Conservation (phyloP, 2,113 vertebrate genomes). For the Puffinus mauretanicus region DNA sequence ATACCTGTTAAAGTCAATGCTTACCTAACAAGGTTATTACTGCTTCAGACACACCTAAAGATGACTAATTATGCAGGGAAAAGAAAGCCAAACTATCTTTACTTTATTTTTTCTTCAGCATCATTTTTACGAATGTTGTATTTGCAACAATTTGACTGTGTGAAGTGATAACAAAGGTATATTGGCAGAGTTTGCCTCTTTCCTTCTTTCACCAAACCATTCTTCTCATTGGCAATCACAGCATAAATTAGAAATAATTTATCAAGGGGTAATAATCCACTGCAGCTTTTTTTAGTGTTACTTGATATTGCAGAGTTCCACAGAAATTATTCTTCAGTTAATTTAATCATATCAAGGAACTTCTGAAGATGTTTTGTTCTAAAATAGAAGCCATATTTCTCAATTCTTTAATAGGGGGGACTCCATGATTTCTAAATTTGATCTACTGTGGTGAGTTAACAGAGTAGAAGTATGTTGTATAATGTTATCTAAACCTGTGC, state of each 20-base stretch:
- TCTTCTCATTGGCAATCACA: background rate
- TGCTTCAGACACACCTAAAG: background rate
- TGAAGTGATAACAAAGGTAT: background rate
- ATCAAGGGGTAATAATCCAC: background rate
- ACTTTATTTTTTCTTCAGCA: background rate
- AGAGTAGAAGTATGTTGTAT: conserved; percentile 14
- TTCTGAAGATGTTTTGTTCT: background rate
- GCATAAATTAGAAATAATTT: background rate
- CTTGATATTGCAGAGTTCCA: background rate
- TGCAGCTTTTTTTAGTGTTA: background rate
- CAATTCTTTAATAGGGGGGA: background rate
- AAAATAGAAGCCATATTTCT: conserved; percentile 28
- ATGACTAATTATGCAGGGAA: background rate
- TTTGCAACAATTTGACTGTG: background rate
- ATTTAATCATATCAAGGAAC: background rate
- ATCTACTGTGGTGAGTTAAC: conserved; percentile 42
- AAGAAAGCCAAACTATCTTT: background rate
- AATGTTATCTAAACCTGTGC: conserved; percentile 25
- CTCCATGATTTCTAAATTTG: conserved; percentile 27
- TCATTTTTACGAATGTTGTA: background rate
- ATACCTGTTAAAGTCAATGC: background rate
- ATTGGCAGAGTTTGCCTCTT: background rate
- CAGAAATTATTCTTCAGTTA: background rate
- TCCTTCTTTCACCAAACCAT: background rate
- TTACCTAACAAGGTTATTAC: background rate